Conservation (phyloP, 2,797 vertebrate genomes). For the Sparidentex hasta region DNA sequence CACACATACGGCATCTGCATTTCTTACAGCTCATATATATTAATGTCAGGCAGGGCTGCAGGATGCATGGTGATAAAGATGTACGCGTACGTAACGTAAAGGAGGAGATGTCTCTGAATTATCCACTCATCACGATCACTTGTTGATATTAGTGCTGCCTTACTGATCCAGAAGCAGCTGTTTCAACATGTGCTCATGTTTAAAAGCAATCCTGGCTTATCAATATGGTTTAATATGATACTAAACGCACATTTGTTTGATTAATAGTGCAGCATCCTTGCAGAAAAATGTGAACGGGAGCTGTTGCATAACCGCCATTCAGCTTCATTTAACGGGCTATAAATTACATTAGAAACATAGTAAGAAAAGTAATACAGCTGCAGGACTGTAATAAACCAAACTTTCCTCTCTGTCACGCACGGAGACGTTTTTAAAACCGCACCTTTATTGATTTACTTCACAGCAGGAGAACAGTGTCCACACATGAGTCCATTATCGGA, state of each 20-base stretch:
- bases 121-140: constrained; percentile 10
- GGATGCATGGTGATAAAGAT: no score
- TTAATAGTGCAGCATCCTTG: constrained; percentile 4
- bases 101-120: neutral
- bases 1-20: neutral
- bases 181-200: no score
- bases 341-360: rapidly evolving
- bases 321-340: neutral
- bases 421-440: neutral
- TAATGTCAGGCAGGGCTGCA: neutral
- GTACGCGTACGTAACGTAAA: no score
- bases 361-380: no score
- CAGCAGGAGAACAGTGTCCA: neutral
- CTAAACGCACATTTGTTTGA: rapidly evolving
- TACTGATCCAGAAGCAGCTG: neutral
- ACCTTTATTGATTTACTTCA: neutral
- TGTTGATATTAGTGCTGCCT: constrained; percentile 41
- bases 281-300: neutral
- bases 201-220: neutral
- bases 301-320: constrained; percentile 47
- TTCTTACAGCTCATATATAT: neutral
- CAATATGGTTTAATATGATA: neutral
- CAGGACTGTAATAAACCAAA: neutral
- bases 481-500: neutral
- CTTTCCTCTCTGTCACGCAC: no score